Evolutionary conservation across 2,888 invertebrate genomes (phyloP).

Genomic region (Torymus aiolomorphi): DNA sequence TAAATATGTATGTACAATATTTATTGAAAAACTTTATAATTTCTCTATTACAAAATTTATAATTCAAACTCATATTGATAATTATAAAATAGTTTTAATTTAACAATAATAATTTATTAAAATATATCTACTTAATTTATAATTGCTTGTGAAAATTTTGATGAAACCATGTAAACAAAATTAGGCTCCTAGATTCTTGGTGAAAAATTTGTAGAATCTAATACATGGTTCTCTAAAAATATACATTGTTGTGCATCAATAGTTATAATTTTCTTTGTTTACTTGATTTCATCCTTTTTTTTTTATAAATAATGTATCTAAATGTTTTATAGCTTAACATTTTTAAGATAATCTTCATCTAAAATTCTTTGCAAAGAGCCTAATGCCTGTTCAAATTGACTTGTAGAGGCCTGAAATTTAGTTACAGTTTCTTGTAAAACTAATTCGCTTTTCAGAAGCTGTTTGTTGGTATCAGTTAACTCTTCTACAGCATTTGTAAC

Average conservation of each 20-base stretch:
- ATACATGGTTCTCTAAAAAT: too few relatives aligned
- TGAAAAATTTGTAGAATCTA: too few relatives aligned
- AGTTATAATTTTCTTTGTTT: too few relatives aligned
- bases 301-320: neutral
- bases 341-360: constrained; percentile 69
- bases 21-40: constrained; percentile 23
- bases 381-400: constrained; percentile 66
- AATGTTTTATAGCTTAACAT: constrained; percentile 63
- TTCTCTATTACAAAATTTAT: neutral
- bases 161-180: too few relatives aligned
- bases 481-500: constrained; percentile 68
- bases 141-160: too few relatives aligned
- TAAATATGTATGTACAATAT: constrained; percentile 28
- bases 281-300: too few relatives aligned
- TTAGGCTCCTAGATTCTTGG: too few relatives aligned
- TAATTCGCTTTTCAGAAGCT: constrained; percentile 71
- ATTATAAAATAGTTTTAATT: too few relatives aligned
- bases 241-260: too few relatives aligned
- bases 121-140: too few relatives aligned
- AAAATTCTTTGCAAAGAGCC: constrained; percentile 66
- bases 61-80: neutral
- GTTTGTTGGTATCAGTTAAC: constrained; percentile 69
- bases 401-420: constrained; percentile 69
- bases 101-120: too few relatives aligned
- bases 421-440: constrained; percentile 72